Base-by-base conservation (phyloP, 2,888 invertebrate species). In the Sclerodermus sp. region DNA sequence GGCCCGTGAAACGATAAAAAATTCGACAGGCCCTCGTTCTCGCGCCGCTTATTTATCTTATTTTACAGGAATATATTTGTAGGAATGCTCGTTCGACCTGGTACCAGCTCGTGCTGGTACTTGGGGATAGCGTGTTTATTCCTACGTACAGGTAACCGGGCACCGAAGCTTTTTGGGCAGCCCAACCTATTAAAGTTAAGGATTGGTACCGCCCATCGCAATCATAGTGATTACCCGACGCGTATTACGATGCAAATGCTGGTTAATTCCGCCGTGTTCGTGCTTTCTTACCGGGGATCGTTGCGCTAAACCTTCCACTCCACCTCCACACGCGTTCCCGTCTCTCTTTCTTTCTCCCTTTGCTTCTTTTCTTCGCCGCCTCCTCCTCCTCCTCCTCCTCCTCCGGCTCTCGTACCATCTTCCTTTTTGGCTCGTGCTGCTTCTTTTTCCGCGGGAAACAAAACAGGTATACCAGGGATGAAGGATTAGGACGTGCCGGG, bases 191-290 rank as follows among this genome's bases (percentile, higher is more conserved):
- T 74, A 70, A 69, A 67, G 62, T 68, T 68, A 67, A 68, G 63
- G 61, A 69, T 68, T 64, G 64, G 65, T 59, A 64, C 71, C 72
- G 69, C 68, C 68, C 67, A 67, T 60, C 53, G 62, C 68, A 64
- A 73, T 71, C 69, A 72, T 70, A 72, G 68, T 72, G 66, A 73
- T 73, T 73, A 71, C 60, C 61, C 52, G 58, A 55, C 57, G 64
- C 64, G 62, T 67, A 71, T 70, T 71, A 70, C 68, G 67, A 72
- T 73, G 68, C 70, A 73, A 71, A 71, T 66, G 64, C 66, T 64
- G 63, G 64, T 67, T 68, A 67, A 70, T 67, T 70, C 61, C 58
- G 55, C 51, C 55, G 51, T 55, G 55, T 45, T 45, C 29, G 45
- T 42, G 49, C 49, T 32, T 50, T 51, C 34, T 38, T 37, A 17